A percentile compares a stretch with the other conserved stretches of the same genome.
Evolutionary conservation across 2,113 vertebrate genomes (phyloP).

Genomic region (Aleadryas rufinucha): DNA sequence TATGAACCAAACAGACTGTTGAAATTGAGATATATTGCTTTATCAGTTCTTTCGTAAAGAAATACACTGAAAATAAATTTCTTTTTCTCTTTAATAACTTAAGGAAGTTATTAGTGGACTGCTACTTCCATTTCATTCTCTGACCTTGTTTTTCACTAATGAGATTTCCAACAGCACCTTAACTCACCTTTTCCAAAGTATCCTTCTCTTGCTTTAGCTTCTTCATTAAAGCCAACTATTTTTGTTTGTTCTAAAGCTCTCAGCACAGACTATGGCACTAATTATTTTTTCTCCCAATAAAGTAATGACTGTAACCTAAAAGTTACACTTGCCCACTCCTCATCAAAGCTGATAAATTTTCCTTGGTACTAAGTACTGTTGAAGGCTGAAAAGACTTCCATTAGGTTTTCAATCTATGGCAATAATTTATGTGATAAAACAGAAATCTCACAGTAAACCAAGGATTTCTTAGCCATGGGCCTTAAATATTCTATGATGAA

Average conservation of each 20-base stretch:
- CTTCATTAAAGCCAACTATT: conserved; percentile 6
- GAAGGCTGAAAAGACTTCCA: neutral
- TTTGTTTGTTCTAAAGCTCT: neutral
- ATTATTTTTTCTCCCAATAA: conserved; percentile 1
- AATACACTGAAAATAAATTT: neutral
- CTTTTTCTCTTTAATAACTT: neutral
- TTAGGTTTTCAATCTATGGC: neutral
- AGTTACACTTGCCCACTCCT: neutral
- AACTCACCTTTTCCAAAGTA: conserved; percentile 16
- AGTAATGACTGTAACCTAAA: neutral
- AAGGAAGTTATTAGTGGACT: conserved; percentile 7
- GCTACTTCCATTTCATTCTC: conserved; percentile 3
- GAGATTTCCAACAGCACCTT: conserved; percentile 7
- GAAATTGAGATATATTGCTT: neutral
- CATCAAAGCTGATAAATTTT: neutral
- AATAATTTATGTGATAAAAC: neutral
- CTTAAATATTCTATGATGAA: neutral
- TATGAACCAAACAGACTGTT: neutral
- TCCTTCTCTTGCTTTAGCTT: neutral
- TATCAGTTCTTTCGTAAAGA: neutral
- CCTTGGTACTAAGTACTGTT: neutral
- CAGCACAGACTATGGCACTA: neutral
- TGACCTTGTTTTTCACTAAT: conserved; percentile 20
- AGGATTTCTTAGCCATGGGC: neutral
- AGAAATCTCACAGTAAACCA: neutral